phyloP scores from a whole-genome alignment of 2,113 vertebrate genomes.

The Hemiprocne comata region DNA sequence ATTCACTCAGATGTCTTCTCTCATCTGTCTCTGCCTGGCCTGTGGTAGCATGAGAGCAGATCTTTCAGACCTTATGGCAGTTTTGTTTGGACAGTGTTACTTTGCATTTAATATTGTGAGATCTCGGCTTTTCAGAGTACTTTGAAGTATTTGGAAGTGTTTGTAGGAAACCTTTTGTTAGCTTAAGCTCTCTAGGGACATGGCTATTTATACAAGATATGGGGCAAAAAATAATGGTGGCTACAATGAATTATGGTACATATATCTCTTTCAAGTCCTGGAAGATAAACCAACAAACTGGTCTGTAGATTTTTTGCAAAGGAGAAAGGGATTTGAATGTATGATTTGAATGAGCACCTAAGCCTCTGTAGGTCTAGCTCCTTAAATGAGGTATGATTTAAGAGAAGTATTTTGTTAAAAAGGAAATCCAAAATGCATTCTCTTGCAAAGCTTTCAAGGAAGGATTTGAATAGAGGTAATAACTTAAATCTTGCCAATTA shows the following conservation, averaged over 20 bases:
- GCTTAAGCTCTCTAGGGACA: background rate
- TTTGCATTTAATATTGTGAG: background rate
- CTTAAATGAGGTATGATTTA: background rate
- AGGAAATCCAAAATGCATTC: background rate
- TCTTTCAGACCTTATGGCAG: background rate
- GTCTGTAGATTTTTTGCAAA: background rate
- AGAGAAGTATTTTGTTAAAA: background rate
- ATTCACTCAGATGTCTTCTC: background rate
- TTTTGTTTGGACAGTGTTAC: background rate
- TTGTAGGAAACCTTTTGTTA: background rate
- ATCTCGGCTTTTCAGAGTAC: background rate
- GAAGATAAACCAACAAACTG: background rate
- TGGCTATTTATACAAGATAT: background rate
- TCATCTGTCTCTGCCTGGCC: background rate
- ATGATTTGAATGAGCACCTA: background rate
- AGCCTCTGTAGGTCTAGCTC: background rate
- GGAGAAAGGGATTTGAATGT: background rate
- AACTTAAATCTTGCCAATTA: background rate
- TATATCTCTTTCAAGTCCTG: background rate
- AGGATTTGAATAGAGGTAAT: background rate
- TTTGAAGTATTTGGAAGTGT: background rate
- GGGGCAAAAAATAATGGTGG: background rate
- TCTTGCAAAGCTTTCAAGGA: background rate
- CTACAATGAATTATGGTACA: fast-evolving
- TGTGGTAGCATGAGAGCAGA: background rate